phyloP scores from a whole-genome alignment of 2,888 invertebrate species.

The Drosophila lutescens region DNA sequence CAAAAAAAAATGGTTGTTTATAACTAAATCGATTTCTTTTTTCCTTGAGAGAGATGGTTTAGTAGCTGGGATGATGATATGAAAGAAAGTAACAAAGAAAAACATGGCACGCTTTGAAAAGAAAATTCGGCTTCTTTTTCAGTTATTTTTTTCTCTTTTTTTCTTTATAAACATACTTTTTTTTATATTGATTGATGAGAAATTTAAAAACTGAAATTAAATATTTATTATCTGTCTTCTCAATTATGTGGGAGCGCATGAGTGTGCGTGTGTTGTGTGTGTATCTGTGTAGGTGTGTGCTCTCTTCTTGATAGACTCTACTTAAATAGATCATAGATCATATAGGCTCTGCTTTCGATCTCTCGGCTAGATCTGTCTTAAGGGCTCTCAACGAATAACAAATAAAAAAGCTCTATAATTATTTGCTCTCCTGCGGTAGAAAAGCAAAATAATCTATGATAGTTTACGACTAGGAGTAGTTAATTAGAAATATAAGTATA shows the following conservation, averaged over 20 bases:
- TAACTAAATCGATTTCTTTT: slow-evolving; percentile 16
- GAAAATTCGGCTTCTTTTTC: slow-evolving; percentile 21
- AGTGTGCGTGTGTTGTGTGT: slow-evolving; percentile 33
- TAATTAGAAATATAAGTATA: slow-evolving; percentile 69
- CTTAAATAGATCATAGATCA: slow-evolving; percentile 32
- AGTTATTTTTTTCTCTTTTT: slow-evolving; percentile 8
- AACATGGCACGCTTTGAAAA: slow-evolving; percentile 71
- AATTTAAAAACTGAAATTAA: slow-evolving; percentile 34
- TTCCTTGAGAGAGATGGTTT: slow-evolving; percentile 31
- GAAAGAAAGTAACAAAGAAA: slow-evolving; percentile 56
- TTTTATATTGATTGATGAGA: slow-evolving; percentile 33
- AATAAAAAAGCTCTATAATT: slow-evolving; percentile 48
- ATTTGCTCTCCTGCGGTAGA: slow-evolving; percentile 29
- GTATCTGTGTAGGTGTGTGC: slow-evolving; percentile 23
- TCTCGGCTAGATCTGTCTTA: slow-evolving; percentile 45
- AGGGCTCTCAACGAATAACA: slow-evolving; percentile 64
- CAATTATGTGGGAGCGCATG: slow-evolving; percentile 43
- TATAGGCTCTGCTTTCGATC: slow-evolving; percentile 45
- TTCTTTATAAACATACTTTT: slow-evolving; percentile 35
- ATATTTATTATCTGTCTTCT: slow-evolving; percentile 20
- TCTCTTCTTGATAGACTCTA: slow-evolving; percentile 31
- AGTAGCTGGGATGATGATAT: slow-evolving; percentile 42
- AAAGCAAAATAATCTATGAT: slow-evolving; percentile 31
- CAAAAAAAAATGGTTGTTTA: no score
- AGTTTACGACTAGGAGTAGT: slow-evolving; percentile 45